Percentiles rank a stretch among this genome's conserved stretches.
Conservation (phyloP, 2,888 invertebrate species). For the Petrolisthes manimaculis region DNA sequence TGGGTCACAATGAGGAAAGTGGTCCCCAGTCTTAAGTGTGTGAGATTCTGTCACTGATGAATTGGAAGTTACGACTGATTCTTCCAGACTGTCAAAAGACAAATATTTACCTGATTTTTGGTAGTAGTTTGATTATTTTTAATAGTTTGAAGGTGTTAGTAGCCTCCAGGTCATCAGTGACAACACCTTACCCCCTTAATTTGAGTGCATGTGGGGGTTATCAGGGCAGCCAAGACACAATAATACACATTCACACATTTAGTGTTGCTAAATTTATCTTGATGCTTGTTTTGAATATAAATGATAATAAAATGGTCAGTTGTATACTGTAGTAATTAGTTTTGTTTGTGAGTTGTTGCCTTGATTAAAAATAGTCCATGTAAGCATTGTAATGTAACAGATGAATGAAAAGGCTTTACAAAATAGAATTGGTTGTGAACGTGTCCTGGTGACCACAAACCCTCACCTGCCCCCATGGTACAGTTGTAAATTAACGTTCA, state of each 20-base stretch:
- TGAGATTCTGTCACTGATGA: slow-evolving; percentile 1
- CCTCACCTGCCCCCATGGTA: background rate
- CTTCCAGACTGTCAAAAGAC: background rate
- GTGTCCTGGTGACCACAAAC: background rate
- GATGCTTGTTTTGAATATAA: too few species aligned
- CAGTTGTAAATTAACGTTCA: slow-evolving; percentile 39
- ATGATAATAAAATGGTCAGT: too few species aligned
- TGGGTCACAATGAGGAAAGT: slow-evolving; percentile 51
- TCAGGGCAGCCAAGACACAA: too few species aligned
- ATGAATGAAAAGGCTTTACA: background rate
- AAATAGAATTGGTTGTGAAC: background rate
- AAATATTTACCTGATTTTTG: background rate
- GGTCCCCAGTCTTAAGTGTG: slow-evolving; percentile 50
- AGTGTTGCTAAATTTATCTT: too few species aligned
- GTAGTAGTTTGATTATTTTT: too few species aligned
- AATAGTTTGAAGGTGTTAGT: too few species aligned
- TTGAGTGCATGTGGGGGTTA: too few species aligned
- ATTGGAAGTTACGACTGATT: background rate
- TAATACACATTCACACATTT: too few species aligned
- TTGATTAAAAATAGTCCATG: background rate
- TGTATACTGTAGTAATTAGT: too few species aligned
- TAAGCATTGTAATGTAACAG: background rate
- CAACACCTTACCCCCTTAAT: too few species aligned
- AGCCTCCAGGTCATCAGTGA: too few species aligned
- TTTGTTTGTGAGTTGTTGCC: too few species aligned